These are phyloP conservation scores for Lissonota sp. DNA, from an alignment of 2,888 invertebrate genomes.

Conservation along the genomic window DNA sequence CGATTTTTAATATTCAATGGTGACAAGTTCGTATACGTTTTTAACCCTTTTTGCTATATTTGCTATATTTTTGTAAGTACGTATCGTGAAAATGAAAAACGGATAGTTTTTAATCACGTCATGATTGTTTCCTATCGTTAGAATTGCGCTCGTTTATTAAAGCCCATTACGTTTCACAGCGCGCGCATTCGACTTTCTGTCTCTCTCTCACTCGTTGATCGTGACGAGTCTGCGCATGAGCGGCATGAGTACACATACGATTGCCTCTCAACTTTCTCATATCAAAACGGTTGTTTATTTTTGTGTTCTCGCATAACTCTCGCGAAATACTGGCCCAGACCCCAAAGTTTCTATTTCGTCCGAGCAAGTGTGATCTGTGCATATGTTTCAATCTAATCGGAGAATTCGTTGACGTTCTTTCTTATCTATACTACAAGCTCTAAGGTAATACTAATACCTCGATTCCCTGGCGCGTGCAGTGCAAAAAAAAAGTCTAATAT, in stretches of 20 bases:
- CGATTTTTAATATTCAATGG: too few relatives aligned
- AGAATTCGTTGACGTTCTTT: slow-evolving; percentile 2
- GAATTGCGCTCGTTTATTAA: not conserved
- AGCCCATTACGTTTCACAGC: not conserved
- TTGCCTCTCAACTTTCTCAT: slow-evolving; percentile 49
- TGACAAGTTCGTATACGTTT: too few relatives aligned
- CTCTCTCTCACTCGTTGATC: not conserved
- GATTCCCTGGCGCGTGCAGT: not conserved
- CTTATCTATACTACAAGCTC: not conserved
- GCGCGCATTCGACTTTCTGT: not conserved
- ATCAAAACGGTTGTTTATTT: slow-evolving; percentile 56
- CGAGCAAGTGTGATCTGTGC: slow-evolving; percentile 2
- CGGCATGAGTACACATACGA: too few relatives aligned
- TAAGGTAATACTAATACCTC: not conserved
- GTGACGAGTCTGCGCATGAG: slow-evolving; percentile 20
- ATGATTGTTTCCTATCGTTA: too few relatives aligned
- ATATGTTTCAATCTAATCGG: slow-evolving; percentile 29
- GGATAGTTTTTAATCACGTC: too few relatives aligned
- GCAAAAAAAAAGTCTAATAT: not conserved
- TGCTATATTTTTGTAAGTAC: slow-evolving; percentile 31
- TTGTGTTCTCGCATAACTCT: slow-evolving; percentile 52
- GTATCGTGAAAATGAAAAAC: slow-evolving; percentile 5
- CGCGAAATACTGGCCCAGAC: slow-evolving; percentile 2
- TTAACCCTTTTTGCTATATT: too few relatives aligned
- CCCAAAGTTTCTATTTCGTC: not conserved